Percentiles rank a stretch among this genome's conserved stretches.
phyloP scores from a whole-genome alignment of 2,888 invertebrate genomes.

The Elysia crispata region DNA sequence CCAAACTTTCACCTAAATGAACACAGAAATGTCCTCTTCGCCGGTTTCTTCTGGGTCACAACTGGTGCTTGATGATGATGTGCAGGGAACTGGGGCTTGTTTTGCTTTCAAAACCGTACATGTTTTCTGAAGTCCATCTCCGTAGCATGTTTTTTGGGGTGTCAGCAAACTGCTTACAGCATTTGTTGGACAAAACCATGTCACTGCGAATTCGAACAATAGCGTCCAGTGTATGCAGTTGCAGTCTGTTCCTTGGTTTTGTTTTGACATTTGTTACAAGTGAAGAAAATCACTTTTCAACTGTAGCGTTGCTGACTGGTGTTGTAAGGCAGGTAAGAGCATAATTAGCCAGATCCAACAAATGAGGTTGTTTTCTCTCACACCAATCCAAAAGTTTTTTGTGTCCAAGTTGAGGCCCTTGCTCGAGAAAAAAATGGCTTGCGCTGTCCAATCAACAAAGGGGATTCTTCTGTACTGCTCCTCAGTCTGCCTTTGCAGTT shows the following conservation, averaged over 20 bases:
- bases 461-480: neutral
- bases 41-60: neutral
- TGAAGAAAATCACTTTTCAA: constrained; percentile 1
- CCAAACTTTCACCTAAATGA: neutral
- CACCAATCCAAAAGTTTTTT: neutral
- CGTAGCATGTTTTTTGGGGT: neutral
- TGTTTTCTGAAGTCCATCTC: constrained; percentile 9
- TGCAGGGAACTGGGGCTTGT: constrained; percentile 9
- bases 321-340: neutral
- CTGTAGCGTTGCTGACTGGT: neutral
- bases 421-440: neutral
- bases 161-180: neutral
- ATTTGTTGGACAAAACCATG: neutral
- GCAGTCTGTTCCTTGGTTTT: neutral
- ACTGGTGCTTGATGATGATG: constrained; percentile 1
- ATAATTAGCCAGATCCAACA: neutral
- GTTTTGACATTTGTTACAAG: neutral
- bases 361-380: neutral
- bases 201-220: neutral
- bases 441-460: neutral
- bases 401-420: neutral
- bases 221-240: neutral
- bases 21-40: neutral
- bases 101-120: neutral
- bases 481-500: neutral